A percentile compares a stretch with the other conserved stretches of the same genome.
Evolutionary conservation across 1,140 invertebrate species (phyloP).

Genomic region (Halictus rubicundus): DNA sequence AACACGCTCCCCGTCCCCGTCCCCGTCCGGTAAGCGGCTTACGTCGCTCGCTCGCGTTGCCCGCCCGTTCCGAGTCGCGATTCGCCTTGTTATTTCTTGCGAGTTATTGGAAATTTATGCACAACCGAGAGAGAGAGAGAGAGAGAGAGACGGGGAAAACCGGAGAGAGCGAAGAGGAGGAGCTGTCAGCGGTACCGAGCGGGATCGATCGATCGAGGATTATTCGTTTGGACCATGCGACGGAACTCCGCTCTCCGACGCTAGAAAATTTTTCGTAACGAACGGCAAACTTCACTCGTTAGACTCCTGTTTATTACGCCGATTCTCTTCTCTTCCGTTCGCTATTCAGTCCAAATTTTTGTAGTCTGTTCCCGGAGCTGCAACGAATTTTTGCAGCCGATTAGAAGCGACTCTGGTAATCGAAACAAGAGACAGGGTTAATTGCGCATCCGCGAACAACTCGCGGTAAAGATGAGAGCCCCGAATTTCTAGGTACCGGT

Average conservation of each 20-base stretch:
- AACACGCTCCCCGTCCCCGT: neutral
- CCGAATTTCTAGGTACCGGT: slow-evolving; percentile 60
- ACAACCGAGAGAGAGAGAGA: too few relatives aligned
- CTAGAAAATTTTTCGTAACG: slow-evolving; percentile 21
- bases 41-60: neutral
- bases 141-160: too few relatives aligned
- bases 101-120: slow-evolving; percentile 42
- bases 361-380: too few relatives aligned
- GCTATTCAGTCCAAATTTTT: too few relatives aligned
- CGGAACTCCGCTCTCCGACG: slow-evolving; percentile 7
- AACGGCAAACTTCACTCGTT: slow-evolving; percentile 38
- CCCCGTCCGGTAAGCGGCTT: slow-evolving; percentile 37
- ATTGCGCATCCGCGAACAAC: slow-evolving; percentile 45
- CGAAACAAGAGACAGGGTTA: neutral
- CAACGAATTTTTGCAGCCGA: too few relatives aligned
- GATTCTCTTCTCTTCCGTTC: neutral
- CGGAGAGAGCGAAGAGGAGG: too few relatives aligned
- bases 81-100: slow-evolving; percentile 31
- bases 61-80: neutral
- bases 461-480: slow-evolving; percentile 52
- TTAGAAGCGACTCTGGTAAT: neutral
- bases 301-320: slow-evolving; percentile 18
- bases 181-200: too few relatives aligned
- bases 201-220: slow-evolving; percentile 15
- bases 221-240: slow-evolving; percentile 10